phyloP scores from a whole-genome alignment of 1,140 invertebrate species.

The Temnothorax longispinosus region DNA sequence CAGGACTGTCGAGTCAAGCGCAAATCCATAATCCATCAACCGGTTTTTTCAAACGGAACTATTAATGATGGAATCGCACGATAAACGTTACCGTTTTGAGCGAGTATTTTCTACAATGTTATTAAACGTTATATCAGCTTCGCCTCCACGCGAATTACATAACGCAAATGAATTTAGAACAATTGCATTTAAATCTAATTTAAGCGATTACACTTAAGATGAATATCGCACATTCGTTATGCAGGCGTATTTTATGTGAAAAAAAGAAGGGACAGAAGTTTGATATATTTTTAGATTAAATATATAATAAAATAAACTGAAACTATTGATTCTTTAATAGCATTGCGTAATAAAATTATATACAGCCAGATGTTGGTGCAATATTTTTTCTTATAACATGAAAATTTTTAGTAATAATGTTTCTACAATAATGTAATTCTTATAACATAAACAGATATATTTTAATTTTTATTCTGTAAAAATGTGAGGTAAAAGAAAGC shows the following conservation, averaged over 20 bases:
- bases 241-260: background rate
- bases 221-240: background rate
- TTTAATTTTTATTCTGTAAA: background rate
- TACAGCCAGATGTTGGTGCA: background rate
- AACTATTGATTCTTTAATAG: slow-evolving; percentile 3
- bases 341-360: background rate
- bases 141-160: background rate
- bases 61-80: slow-evolving; percentile 1
- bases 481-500: background rate
- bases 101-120: background rate
- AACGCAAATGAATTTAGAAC: slow-evolving; percentile 3
- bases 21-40: background rate
- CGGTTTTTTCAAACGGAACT: background rate
- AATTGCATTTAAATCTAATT: background rate
- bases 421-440: background rate
- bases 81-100: background rate
- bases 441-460: background rate
- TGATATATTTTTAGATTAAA: slow-evolving; percentile 1
- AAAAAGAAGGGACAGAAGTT: background rate
- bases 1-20: background rate
- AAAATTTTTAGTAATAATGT: background rate
- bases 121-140: background rate
- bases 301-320: background rate
- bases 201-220: background rate
- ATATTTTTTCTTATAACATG: background rate